Base-by-base conservation (phyloP, 2,113 vertebrate species). In the Menura novaehollandiae region DNA sequence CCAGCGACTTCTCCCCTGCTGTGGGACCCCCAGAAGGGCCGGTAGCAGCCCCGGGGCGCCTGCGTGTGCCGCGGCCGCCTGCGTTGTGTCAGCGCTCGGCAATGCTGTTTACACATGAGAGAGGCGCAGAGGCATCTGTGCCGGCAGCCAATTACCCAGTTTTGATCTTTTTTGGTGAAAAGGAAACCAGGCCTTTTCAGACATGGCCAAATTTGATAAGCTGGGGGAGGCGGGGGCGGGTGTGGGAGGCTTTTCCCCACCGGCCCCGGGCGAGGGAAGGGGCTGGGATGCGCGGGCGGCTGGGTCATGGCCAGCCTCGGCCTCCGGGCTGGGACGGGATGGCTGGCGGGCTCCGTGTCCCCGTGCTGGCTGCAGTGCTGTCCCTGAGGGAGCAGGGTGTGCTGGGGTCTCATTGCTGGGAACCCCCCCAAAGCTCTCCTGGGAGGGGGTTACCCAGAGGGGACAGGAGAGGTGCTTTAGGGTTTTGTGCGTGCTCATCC, bases 121-220 rank as follows among this genome's bases (percentile, higher is more conserved):
- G 88, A 97, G 96, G 94, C 92, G 75, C 94, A 90, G 94, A 96
- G 96, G 96, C 97, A 96, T 97, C 94, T 26, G 43, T 59, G 46
- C 80, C 83, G 71, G 92, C 95, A 94, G 97, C 95, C 96, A 97
- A 58, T 97, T 97, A 96, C 94, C 96, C 81, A 63, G 93, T 98
- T 97, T 98, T 97, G 96, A 97, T 97, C 97, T 97, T 97, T 98
- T 98, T 97, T 97, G 95, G 97, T 97, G 96, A 98, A 96, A 98
- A 96, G 96, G 93, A 97, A 97, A 95, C 85, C 90, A 95, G 71
- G 79, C 85, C 95, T 97, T 95, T 92, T 55, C 93, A 97, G 94
- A 94, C 95, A 89, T 78, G 91, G 96, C 94, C 96, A 97, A 97
- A 96, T 97, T 96, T 94, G 97, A 97, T 97, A 97, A 96, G 85